Conservation (phyloP, 2,888 invertebrate species). For the Drosophila cognata region DNA sequence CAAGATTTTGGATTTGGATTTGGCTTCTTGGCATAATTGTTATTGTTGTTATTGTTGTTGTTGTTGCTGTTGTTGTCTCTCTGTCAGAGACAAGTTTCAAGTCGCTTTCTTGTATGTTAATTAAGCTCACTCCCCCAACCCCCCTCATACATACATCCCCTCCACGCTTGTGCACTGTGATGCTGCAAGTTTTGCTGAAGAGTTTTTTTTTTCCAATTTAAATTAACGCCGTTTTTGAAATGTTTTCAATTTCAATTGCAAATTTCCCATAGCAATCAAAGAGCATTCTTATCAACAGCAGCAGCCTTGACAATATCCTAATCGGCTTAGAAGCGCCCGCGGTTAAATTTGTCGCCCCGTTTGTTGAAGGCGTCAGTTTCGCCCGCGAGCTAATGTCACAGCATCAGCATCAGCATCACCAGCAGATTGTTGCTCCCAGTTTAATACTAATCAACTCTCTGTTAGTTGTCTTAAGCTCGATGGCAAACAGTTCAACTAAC, state of each 20-base stretch:
- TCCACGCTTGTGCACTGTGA: conserved; percentile 37
- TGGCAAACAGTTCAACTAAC: conserved; percentile 54
- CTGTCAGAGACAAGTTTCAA: conserved; percentile 79
- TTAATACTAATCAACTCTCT: conserved; percentile 43
- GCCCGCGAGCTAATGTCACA: conserved; percentile 54
- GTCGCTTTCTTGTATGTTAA: conserved; percentile 75
- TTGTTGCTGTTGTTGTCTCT: conserved; percentile 16
- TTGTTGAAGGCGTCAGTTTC: conserved; percentile 57
- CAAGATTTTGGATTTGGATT: conserved; percentile 70
- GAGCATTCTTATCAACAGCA: conserved; percentile 9
- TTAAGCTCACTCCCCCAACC: conserved; percentile 51
- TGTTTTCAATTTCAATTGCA: conserved; percentile 31
- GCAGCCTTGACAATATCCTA: conserved; percentile 34
- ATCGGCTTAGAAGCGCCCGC: conserved; percentile 62
- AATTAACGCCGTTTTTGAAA: conserved; percentile 27
- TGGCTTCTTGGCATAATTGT: conserved; percentile 44
- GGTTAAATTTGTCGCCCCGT: conserved; percentile 56
- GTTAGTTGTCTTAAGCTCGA: conserved; percentile 70
- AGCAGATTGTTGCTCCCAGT: conserved; percentile 13
- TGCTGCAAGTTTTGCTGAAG: conserved; percentile 54
- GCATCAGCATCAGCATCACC: conserved; percentile 18
- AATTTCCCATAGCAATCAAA: conserved; percentile 21
- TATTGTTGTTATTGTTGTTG: conserved; percentile 25
- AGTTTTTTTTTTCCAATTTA: conserved; percentile 21
- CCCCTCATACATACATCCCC: neutral